phyloP scores from a whole-genome alignment of 2,888 invertebrate genomes.

The Carterocephalus palaemon region DNA sequence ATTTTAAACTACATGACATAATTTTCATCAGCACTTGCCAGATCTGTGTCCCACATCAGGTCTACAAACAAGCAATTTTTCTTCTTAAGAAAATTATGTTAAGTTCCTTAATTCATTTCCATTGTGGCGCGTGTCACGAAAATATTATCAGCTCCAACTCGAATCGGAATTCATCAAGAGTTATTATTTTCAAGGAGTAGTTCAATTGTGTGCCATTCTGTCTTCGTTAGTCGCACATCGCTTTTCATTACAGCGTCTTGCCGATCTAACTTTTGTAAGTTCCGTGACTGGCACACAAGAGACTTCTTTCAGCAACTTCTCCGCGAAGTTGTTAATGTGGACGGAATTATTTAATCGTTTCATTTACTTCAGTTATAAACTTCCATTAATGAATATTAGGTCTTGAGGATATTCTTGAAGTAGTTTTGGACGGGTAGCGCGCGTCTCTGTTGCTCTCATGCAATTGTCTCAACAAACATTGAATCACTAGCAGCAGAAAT shows the following conservation, averaged over 20 bases:
- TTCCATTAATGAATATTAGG: neutral
- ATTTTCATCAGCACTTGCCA: conserved; percentile 67
- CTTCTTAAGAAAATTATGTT: conserved; percentile 47
- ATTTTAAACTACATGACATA: too few species aligned
- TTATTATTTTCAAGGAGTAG: conserved; percentile 16
- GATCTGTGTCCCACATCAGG: conserved; percentile 53
- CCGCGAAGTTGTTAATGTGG: conserved; percentile 4
- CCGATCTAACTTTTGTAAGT: conserved; percentile 45
- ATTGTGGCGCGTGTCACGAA: conserved; percentile 49
- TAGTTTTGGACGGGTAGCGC: neutral
- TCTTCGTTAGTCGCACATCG: conserved; percentile 63
- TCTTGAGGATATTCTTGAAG: neutral
- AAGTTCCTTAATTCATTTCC: conserved; percentile 65
- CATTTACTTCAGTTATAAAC: conserved; percentile 1
- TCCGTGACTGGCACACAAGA: conserved; percentile 36
- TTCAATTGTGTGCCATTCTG: conserved; percentile 41
- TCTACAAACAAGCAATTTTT: conserved; percentile 66
- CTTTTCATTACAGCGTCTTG: conserved; percentile 58
- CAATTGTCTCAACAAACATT: too few species aligned
- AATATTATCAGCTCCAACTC: conserved; percentile 49
- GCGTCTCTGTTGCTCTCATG: too few species aligned
- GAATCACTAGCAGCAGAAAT: too few species aligned
- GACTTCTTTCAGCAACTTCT: conserved; percentile 2
- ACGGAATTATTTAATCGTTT: conserved; percentile 34
- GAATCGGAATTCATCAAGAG: conserved; percentile 7